These are phyloP conservation scores for Pipistrellus kuhlii DNA, from an alignment of 2,797 vertebrate genomes.

Conservation along the genomic window DNA sequence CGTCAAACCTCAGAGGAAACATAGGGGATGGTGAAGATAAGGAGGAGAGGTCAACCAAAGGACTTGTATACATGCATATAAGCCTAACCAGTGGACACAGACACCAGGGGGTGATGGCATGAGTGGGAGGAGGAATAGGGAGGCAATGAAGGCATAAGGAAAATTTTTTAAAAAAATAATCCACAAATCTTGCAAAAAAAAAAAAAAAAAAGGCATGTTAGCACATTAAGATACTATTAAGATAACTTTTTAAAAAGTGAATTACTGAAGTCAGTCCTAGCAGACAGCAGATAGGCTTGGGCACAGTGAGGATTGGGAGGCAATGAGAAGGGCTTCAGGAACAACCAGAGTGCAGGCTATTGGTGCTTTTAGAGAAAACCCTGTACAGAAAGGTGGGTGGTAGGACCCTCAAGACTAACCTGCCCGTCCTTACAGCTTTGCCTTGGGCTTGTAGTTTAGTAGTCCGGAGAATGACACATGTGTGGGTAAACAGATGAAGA, in stretches of 20 bases:
- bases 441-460: neutral
- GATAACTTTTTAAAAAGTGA: neutral
- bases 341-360: neutral
- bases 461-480: neutral
- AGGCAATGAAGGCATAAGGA: too few relatives aligned
- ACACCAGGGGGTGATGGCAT: too few relatives aligned
- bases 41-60: too few relatives aligned
- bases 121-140: too few relatives aligned
- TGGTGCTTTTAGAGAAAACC: neutral
- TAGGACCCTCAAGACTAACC: neutral
- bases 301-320: neutral
- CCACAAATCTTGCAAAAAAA: too few relatives aligned
- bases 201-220: neutral
- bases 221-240: neutral
- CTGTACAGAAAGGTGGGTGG: neutral
- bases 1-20: too few relatives aligned
- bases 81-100: too few relatives aligned
- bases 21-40: too few relatives aligned
- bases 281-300: neutral
- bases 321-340: neutral
- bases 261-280: neutral
- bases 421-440: neutral
- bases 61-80: too few relatives aligned
- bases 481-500: neutral
- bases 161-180: too few relatives aligned